Percentiles rank a stretch among this genome's conserved stretches.
These are phyloP conservation scores for Heliothis peltigera DNA, from an alignment of 2,888 invertebrate genomes.

Conservation along the genomic window DNA sequence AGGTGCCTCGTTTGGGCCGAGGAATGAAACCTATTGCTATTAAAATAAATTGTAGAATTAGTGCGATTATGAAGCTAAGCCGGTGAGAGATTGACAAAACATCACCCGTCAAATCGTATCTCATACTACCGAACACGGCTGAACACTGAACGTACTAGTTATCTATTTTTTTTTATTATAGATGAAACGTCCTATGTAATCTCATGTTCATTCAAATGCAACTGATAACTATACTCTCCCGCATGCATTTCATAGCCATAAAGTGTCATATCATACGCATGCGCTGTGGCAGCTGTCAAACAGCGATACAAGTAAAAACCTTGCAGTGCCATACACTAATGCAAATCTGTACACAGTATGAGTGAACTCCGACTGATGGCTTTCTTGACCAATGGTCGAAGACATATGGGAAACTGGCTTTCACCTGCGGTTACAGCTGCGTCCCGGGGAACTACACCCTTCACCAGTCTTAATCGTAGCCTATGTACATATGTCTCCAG, in stretches of 20 bases:
- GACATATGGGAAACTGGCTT: not conserved
- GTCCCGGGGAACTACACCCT: too few species aligned
- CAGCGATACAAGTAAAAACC: not conserved
- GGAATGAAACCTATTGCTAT: not conserved
- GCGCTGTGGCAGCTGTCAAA: not conserved
- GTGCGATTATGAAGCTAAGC: too few species aligned
- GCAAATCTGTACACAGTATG: not conserved
- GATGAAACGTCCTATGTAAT: not conserved
- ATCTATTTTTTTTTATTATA: too few species aligned
- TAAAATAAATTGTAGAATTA: too few species aligned
- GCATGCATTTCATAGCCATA: not conserved
- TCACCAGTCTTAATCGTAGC: too few species aligned
- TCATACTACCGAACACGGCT: too few species aligned
- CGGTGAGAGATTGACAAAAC: too few species aligned
- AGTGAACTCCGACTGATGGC: constrained; percentile 1
- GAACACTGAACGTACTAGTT: too few species aligned
- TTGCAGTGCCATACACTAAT: not conserved
- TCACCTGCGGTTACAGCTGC: too few species aligned
- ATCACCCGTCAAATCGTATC: too few species aligned
- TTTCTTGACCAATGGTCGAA: not conserved
- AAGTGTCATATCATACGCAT: constrained; percentile 1
- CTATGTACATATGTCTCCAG: too few species aligned
- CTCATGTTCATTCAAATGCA: not conserved
- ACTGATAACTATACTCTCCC: not conserved
- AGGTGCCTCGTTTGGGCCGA: not conserved